Percentiles rank a stretch among this genome's conserved stretches.
Evolutionary conservation across 2,797 vertebrate species (phyloP).

Genomic region (Toxotes lorentzi): DNA sequence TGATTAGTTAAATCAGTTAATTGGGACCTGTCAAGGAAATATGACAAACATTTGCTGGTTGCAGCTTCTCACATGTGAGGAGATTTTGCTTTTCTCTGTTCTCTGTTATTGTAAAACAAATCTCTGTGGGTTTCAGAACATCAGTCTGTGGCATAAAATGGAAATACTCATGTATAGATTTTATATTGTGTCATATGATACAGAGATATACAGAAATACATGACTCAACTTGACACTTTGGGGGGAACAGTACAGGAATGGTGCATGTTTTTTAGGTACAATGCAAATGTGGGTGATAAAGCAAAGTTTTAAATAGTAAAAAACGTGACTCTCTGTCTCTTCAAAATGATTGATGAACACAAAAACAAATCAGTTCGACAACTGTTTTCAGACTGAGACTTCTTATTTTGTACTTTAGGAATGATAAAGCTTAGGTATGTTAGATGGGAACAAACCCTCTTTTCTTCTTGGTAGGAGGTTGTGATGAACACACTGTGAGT

Average conservation of each 20-base stretch:
- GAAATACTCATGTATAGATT: background rate
- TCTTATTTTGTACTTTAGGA: background rate
- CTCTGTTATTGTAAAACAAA: background rate
- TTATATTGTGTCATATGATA: too few species aligned
- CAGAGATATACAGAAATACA: too few species aligned
- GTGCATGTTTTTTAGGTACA: too few species aligned
- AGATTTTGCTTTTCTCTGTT: too few species aligned
- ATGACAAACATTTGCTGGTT: too few species aligned
- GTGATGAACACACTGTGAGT: constrained; percentile 20
- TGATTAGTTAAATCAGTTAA: too few species aligned
- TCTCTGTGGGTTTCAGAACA: background rate
- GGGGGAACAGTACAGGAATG: too few species aligned
- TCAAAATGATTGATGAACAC: background rate
- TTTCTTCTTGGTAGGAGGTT: constrained; percentile 10
- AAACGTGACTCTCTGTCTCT: background rate
- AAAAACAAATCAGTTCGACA: background rate
- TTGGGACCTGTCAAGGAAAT: too few species aligned
- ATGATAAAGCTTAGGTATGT: constrained; percentile 8
- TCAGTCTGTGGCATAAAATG: background rate
- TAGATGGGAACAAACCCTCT: background rate
- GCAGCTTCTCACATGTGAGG: too few species aligned
- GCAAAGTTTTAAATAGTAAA: too few species aligned
- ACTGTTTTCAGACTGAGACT: background rate
- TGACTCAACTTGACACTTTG: too few species aligned
- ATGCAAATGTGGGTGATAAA: too few species aligned